Base-by-base conservation (phyloP, 2,113 vertebrate species). In the Syrmaticus mikado region DNA sequence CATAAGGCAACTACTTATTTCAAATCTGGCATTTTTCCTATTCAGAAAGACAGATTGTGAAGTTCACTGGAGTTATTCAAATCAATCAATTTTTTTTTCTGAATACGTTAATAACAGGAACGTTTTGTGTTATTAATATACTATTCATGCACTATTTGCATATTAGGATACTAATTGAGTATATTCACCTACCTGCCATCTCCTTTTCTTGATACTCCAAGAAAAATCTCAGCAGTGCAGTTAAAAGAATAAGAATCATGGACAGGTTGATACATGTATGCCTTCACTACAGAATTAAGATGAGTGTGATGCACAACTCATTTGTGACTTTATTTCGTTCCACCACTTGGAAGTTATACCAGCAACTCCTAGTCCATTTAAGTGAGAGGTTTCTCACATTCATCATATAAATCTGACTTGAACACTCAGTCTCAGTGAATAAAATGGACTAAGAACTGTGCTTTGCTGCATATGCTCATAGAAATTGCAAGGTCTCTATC, bases 21-120 rank as follows among this genome's bases (percentile, higher is more conserved):
- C 82, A 94, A 94, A 92, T 91, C 90, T 96, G 96, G 93, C 96
- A 87, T 82, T 94, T 95, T 72, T 94, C 58, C 94, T 95, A 66
- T 95, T 92, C 89, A 92, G 80, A 93, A 95, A 93, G 86, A 96
- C 93, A 95, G 92, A 94, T 91, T 96, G 92, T 89, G 92, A 94
- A 89, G 94, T 95, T 96, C 92, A 80, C 78, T 79, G 3, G 4
- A 94, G 67, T 92, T 95, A 85, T 43, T 87, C 82, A 87, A 91
- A 93, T 92, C 66, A 68, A 79, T 91, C 86, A 34, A 0, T 25
- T 84, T 79, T 92, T 76, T 91, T 82, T 2, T 28, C 64, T 0
- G 1, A 73, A 36, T 90, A 84, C 72, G 90, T 93, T 92, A 94
- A 93, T 96, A 94, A 58, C 41, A 85, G 87, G 62, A 11, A 46